These are phyloP conservation scores for Drosophila neonasuta DNA, from an alignment of 2,888 invertebrate genomes.

Conservation along the genomic window DNA sequence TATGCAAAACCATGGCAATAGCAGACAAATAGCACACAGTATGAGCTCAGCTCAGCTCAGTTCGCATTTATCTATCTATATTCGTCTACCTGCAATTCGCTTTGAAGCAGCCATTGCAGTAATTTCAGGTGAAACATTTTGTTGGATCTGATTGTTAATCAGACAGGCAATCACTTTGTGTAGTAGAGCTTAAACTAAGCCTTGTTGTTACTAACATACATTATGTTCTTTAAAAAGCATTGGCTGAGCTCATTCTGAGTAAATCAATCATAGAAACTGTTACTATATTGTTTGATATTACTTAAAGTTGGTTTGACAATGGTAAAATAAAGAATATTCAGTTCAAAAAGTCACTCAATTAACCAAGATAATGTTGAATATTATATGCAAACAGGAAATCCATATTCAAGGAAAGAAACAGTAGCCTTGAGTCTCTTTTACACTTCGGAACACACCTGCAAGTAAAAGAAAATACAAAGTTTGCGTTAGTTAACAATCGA, in stretches of 20 bases:
- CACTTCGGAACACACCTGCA: slow-evolving; percentile 2
- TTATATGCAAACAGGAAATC: background rate
- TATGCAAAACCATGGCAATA: slow-evolving; percentile 35
- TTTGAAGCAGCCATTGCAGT: background rate
- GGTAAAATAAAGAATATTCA: no score
- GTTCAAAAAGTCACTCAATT: no score
- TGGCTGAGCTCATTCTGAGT: no score
- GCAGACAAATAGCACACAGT: slow-evolving; percentile 12
- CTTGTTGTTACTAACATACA: no score
- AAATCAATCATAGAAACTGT: no score
- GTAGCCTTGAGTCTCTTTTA: background rate
- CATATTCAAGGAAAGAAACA: background rate
- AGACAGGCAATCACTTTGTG: no score
- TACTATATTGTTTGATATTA: no score
- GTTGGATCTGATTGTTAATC: no score
- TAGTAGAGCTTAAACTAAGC: no score
- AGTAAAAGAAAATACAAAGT: background rate
- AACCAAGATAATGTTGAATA: no score
- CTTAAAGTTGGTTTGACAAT: no score
- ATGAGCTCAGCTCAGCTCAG: background rate
- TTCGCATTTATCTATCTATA: background rate
- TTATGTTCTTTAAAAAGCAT: no score
- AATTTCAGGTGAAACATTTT: background rate
- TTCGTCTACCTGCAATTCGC: background rate
- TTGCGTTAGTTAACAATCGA: background rate